Evolutionary conservation across 2,797 vertebrate genomes (phyloP), one percentile per base, ranked within the genome.

Genomic region (Darevskia mixta): DNA sequence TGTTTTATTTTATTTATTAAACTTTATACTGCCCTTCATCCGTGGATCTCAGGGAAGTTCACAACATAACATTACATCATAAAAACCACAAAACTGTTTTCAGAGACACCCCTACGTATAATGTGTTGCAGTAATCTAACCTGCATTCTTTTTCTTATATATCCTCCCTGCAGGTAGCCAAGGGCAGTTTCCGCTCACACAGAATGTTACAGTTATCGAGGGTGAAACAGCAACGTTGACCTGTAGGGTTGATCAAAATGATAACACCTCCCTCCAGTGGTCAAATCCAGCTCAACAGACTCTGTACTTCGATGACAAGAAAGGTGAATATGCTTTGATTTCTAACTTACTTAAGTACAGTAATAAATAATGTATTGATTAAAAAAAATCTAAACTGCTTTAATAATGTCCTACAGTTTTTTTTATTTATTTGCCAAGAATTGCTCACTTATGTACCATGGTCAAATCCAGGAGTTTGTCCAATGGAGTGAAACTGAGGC

Each of bases 201-300:
- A 99, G 96, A 99, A 99, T 91, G 97, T 99, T 95, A 99, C 99
- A 0, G 98, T 98, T 94, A 98, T 98, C 85, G 98, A 99, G 98
- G 98, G 99, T 18, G 98, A 97, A 95, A 99, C 97, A 10, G 98
- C 97, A 83, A 99, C 98, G 96, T 95, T 99, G 98, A 99, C 99
- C 97, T 99, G 99, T 97, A 98, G 98, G 87, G 99, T 99, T 96
- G 99, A 99, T 97, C 98, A 98, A 96, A 99, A 99, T 98, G 99
- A 99, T 98, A 99, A 99, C 98, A 99, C 99, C 97, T 99, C 99
- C 98, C 99, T 99, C 98, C 99, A 99, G 99, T 99, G 99, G 99
- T 99, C 99, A 95, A 99, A 99, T 97, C 99, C 99, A 91, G 99
- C 99, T 98, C 99, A 99, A 97, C 99, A 99, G 97, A 99, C 99